Percentiles rank a stretch among this genome's conserved stretches.
These are phyloP conservation scores for Germaria angustata DNA, from an alignment of 2,888 invertebrate genomes.

Conservation along the genomic window DNA sequence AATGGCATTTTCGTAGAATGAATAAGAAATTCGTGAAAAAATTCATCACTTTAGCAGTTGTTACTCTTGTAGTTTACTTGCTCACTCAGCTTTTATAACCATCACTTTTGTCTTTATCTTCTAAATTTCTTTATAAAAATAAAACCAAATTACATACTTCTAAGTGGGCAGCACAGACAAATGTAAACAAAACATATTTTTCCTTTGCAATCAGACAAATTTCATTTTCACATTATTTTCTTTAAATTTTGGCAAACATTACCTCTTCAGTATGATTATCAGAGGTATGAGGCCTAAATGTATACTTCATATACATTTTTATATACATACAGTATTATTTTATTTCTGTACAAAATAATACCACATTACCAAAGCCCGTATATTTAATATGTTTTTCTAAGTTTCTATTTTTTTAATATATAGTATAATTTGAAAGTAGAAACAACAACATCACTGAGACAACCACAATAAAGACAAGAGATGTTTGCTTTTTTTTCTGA, in stretches of 20 bases:
- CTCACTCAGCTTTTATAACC: too few species aligned
- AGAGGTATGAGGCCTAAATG: slow-evolving; percentile 45
- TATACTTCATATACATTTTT: slow-evolving; percentile 16
- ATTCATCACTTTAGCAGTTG: too few species aligned
- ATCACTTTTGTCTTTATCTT: too few species aligned
- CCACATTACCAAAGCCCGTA: slow-evolving; percentile 57
- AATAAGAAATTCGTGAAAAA: too few species aligned
- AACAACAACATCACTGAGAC: slow-evolving; percentile 36
- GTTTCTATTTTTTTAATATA: slow-evolving; percentile 25
- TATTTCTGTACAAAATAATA: slow-evolving; percentile 31
- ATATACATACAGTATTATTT: slow-evolving; percentile 28
- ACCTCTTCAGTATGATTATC: neutral
- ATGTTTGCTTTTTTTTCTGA: slow-evolving; percentile 6
- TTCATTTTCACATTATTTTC: slow-evolving; percentile 14
- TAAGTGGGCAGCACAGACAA: slow-evolving; percentile 37
- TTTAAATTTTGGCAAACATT: slow-evolving; percentile 44
- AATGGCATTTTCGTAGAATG: too few species aligned
- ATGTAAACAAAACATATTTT: slow-evolving; percentile 52
- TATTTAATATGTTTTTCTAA: slow-evolving; percentile 50
- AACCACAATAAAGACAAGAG: slow-evolving; percentile 64
- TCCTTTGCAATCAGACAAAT: slow-evolving; percentile 43
- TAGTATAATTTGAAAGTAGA: slow-evolving; percentile 9
- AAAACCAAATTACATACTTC: slow-evolving; percentile 25
- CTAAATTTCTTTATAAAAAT: slow-evolving; percentile 13
- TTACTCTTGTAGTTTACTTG: too few species aligned